These are phyloP conservation scores for Gobionotothen gibberifrons DNA, from an alignment of 2,797 vertebrate species.

Conservation along the genomic window DNA sequence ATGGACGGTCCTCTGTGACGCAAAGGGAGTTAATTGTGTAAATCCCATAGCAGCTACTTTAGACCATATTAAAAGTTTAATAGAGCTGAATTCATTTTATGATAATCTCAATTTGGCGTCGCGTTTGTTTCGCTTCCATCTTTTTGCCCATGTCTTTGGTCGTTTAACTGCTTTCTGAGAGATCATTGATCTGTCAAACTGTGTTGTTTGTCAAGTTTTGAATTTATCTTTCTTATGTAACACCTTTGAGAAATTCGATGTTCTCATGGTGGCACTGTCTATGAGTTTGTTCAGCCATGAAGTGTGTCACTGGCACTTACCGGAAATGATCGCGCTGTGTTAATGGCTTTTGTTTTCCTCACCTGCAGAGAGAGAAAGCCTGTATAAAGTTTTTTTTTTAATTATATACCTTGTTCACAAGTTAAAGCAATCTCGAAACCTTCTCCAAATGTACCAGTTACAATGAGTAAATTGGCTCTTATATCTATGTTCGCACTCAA, in stretches of 20 bases:
- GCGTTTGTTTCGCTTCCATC: background rate
- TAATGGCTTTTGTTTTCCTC: no score
- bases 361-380: no score
- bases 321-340: no score
- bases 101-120: background rate
- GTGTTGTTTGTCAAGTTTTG: background rate
- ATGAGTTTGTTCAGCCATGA: background rate
- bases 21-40: background rate
- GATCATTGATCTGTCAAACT: background rate
- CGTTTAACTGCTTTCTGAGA: background rate
- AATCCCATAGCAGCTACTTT: background rate
- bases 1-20: background rate
- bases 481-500: no score
- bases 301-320: background rate
- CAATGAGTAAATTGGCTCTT: no score
- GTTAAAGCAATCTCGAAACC: no score
- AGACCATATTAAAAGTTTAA: constrained; percentile 3
- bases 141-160: background rate
- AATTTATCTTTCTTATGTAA: background rate
- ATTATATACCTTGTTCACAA: no score
- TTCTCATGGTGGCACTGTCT: background rate
- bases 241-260: background rate
- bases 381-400: no score
- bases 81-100: background rate
- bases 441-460: no score